Evolutionary conservation across 2,888 invertebrate species (phyloP), one percentile per base, ranked within the genome.

Genomic region (Sicus ferrugineus): DNA sequence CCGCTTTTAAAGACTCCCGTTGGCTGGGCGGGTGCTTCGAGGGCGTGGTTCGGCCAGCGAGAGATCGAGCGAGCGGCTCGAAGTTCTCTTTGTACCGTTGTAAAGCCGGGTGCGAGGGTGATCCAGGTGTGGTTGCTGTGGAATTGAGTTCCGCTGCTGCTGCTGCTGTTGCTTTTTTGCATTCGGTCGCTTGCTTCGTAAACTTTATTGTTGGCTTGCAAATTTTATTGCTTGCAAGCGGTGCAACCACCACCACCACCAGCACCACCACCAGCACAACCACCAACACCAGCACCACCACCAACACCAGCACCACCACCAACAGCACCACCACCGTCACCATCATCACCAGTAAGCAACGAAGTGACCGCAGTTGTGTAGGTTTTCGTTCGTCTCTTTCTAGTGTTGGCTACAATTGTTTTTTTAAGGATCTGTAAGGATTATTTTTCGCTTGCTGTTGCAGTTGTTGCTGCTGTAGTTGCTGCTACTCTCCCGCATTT

Each of bases 1-100:
- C 48, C 58, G 48, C 46, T 58, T 67, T 67, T 67, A 67, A 58
- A 26, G 19, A 56, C 56, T 7, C 5, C 14, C 56, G 23, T 9
- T n/a, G 50, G 19, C 19, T n/a, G 19, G 9, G 16, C 16, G 28
- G 21, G 28, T 19, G 23, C 0, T n/a, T n/a, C n/a, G n/a, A 23
- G 23, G 4, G 21, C 21, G 31, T 21, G 21, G 26, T 38, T 23
- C 42, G 21, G 34, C 9, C 5, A 9, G n/a, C 16, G 11, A 42
- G 2, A 42, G 14, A 16, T 14, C n/a, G 42, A 42, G 16, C n/a
- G 42, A 42, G 16, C 2, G 14, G n/a, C 9, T 9, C 9, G 34
- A 34, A 9, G 11, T n/a, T 9, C 16, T 9, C 14, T 42, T 4
- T 42, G 42, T 42, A 16, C n/a, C 16, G 11, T 9, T 42, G 5